phyloP scores from a whole-genome alignment of 2,888 invertebrate genomes.

The Myopa testacea region DNA sequence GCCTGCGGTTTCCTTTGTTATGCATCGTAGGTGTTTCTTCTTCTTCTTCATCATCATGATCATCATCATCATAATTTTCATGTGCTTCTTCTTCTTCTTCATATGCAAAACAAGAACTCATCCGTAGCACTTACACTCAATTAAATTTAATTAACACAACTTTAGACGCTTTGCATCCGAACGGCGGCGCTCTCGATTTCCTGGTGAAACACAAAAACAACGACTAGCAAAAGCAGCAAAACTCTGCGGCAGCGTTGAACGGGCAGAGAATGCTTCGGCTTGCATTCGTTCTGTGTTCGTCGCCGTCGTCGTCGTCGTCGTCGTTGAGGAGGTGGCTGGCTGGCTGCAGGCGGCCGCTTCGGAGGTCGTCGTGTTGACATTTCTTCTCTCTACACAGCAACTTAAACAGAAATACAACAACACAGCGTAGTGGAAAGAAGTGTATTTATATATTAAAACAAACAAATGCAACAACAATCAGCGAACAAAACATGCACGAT shows the following conservation, averaged over 20 bases:
- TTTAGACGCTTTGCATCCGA: not conserved
- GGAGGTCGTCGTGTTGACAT: too few species aligned
- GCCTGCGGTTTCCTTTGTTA: not conserved
- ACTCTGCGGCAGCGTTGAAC: not conserved
- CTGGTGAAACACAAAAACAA: not conserved
- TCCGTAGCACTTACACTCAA: constrained; percentile 20
- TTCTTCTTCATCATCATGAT: not conserved
- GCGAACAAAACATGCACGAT: too few species aligned
- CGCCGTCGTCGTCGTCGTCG: too few species aligned
- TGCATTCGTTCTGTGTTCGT: too few species aligned
- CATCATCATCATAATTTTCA: not conserved
- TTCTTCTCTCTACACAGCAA: too few species aligned
- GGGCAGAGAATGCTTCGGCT: too few species aligned
- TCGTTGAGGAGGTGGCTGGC: too few species aligned
- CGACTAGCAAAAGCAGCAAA: not conserved
- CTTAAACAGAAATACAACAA: too few species aligned
- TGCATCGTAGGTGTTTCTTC: not conserved
- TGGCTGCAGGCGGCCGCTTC: too few species aligned
- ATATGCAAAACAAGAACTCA: not conserved
- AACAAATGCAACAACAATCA: too few species aligned
- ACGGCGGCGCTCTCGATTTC: not conserved
- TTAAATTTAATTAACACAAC: constrained; percentile 26
- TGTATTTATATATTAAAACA: too few species aligned
- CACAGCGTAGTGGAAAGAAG: too few species aligned
- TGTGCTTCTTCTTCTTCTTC: not conserved